Conservation (phyloP, 2,113 vertebrate genomes). For the Crocuta crocuta region DNA sequence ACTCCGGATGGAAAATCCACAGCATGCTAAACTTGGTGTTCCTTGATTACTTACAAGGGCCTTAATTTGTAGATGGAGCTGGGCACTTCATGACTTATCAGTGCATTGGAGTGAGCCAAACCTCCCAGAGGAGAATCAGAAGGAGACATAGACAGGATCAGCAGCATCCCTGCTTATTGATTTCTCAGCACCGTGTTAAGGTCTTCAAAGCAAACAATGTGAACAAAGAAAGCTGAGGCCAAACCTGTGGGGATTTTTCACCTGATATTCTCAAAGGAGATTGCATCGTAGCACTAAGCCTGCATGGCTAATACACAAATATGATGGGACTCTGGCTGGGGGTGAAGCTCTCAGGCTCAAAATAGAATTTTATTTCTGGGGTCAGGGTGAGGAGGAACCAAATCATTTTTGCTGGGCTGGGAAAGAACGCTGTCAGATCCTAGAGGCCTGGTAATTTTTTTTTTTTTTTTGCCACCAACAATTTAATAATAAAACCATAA, state of each 20-base stretch:
- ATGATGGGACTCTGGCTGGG: neutral
- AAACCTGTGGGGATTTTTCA: neutral
- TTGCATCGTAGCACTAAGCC: neutral
- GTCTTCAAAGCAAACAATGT: slow-evolving; percentile 72
- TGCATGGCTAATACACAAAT: neutral
- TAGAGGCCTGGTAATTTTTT: neutral
- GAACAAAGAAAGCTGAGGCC: slow-evolving; percentile 68
- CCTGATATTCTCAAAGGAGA: neutral
- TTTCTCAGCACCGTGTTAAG: neutral
- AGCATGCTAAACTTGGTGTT: neutral
- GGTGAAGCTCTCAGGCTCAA: neutral
- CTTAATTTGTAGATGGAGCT: slow-evolving; percentile 19
- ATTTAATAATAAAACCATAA: neutral
- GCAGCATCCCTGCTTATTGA: slow-evolving; percentile 44
- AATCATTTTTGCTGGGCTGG: neutral
- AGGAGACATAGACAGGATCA: neutral
- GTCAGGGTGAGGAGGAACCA: neutral
- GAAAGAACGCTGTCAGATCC: neutral
- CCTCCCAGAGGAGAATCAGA: slow-evolving; percentile 39
- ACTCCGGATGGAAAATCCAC: slow-evolving; percentile 48
- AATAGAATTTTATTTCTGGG: neutral
- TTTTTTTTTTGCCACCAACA: neutral
- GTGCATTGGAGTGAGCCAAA: neutral
- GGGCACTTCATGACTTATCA: neutral
- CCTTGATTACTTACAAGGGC: slow-evolving; percentile 60